These are phyloP conservation scores for Endomychus coccineus DNA, from an alignment of 2,888 invertebrate species.

Conservation along the genomic window DNA sequence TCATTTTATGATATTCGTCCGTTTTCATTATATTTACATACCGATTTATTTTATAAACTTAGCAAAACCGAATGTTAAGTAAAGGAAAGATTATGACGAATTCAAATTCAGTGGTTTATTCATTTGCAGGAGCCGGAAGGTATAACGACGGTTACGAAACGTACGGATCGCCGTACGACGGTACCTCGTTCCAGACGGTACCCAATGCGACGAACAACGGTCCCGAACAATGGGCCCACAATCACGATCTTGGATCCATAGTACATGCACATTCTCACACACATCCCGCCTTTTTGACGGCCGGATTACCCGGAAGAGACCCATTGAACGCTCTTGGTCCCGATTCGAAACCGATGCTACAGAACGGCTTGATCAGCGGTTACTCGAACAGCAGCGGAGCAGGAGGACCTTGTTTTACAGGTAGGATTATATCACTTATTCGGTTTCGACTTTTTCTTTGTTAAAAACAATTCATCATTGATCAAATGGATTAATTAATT, in stretches of 20 bases:
- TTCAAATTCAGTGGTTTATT: too few relatives aligned
- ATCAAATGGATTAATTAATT: too few relatives aligned
- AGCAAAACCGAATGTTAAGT: too few relatives aligned
- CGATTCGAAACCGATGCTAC: constrained; percentile 46
- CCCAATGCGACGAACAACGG: constrained; percentile 39
- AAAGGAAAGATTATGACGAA: too few relatives aligned
- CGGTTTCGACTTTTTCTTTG: too few relatives aligned
- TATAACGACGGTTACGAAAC: constrained; percentile 50
- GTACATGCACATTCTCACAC: constrained; percentile 46
- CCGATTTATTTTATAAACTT: too few relatives aligned
- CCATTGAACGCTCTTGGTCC: constrained; percentile 34
- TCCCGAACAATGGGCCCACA: constrained; percentile 39
- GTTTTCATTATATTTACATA: too few relatives aligned
- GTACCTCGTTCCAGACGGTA: constrained; percentile 67
- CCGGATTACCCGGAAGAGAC: constrained; percentile 37
- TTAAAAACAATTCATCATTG: too few relatives aligned
- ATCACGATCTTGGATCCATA: constrained; percentile 35
- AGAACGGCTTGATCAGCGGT: constrained; percentile 54
- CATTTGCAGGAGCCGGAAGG: constrained; percentile 41
- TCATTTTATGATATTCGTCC: too few relatives aligned
- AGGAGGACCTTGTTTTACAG: constrained; percentile 58
- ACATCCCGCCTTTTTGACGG: constrained; percentile 49
- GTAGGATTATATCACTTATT: too few relatives aligned
- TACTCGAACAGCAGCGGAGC: constrained; percentile 48
- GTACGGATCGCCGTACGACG: constrained; percentile 55